Percentiles rank a stretch among this genome's conserved stretches.
These are phyloP conservation scores for Synchiropus splendidus DNA, from an alignment of 2,113 vertebrate species.

Conservation along the genomic window DNA sequence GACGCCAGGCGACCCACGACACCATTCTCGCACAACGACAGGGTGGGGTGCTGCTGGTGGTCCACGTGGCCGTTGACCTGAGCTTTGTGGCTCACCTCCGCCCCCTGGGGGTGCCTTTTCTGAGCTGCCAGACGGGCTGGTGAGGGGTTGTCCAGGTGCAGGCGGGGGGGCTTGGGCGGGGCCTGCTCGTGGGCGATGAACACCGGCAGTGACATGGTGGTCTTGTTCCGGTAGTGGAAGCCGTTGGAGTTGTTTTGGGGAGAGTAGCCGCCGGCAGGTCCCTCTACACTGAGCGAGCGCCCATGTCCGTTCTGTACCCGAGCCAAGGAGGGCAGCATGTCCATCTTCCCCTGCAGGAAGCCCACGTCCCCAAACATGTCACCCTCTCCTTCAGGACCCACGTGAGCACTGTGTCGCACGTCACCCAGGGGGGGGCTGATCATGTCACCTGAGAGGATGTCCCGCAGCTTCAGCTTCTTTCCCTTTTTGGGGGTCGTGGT, in stretches of 20 bases:
- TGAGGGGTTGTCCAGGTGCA: slow-evolving; percentile 66
- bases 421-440: slow-evolving; percentile 77
- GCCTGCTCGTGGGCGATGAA: slow-evolving; percentile 67
- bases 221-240: slow-evolving; percentile 53
- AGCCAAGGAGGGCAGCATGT: slow-evolving; percentile 60
- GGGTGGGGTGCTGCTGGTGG: slow-evolving; percentile 41
- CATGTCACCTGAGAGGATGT: slow-evolving; percentile 74
- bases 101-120: slow-evolving; percentile 10
- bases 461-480: slow-evolving; percentile 66
- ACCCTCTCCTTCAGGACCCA: slow-evolving; percentile 62
- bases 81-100: slow-evolving; percentile 7
- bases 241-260: slow-evolving; percentile 38
- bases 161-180: slow-evolving; percentile 72
- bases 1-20: slow-evolving; percentile 29
- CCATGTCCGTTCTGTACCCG: slow-evolving; percentile 28
- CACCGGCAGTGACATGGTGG: slow-evolving; percentile 66
- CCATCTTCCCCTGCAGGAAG: slow-evolving; percentile 71
- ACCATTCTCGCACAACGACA: slow-evolving; percentile 45
- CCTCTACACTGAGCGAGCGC: slow-evolving; percentile 47
- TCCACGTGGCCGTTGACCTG: slow-evolving; percentile 4
- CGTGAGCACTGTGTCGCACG: slow-evolving; percentile 73
- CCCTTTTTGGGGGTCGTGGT: slow-evolving; percentile 69
- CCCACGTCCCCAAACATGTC: slow-evolving; percentile 78
- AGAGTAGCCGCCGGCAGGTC: slow-evolving; percentile 5
- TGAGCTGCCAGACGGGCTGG: slow-evolving; percentile 8